These are phyloP conservation scores for Aldabrachelys gigantea DNA, from an alignment of 2,113 vertebrate species.

Conservation along the genomic window DNA sequence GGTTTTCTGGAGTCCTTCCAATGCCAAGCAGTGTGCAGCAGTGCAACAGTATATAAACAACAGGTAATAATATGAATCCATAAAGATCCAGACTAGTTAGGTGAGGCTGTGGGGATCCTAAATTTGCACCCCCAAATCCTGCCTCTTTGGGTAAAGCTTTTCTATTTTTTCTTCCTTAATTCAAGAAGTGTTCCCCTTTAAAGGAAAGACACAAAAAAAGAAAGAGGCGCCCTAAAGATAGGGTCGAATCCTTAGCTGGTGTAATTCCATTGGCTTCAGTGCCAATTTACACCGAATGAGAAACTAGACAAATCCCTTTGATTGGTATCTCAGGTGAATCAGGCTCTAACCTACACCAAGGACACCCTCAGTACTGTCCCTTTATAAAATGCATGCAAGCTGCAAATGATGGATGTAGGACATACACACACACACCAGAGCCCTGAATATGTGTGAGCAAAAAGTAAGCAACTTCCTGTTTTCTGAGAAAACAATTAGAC, in stretches of 20 bases:
- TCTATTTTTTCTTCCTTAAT: background rate
- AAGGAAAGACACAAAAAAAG: background rate
- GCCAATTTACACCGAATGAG: background rate
- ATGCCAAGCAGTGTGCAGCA: background rate
- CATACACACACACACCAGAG: background rate
- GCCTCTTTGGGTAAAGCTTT: background rate
- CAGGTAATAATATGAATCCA: background rate
- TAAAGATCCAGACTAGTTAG: background rate
- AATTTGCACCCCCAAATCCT: background rate
- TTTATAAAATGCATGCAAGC: background rate
- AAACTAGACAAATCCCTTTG: background rate
- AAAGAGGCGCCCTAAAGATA: background rate
- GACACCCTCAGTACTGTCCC: background rate
- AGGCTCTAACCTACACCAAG: background rate
- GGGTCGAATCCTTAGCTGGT: background rate
- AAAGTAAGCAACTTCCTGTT: background rate
- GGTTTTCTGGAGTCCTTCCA: background rate
- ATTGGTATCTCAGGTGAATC: background rate
- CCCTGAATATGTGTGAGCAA: background rate
- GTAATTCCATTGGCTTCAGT: background rate
- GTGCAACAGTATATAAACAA: background rate
- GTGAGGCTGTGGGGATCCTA: background rate
- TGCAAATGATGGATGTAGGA: background rate
- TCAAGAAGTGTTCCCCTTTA: background rate
- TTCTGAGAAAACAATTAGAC: background rate